Base-by-base conservation (phyloP, 1,140 invertebrate species). In the Drosophila neocordata region DNA sequence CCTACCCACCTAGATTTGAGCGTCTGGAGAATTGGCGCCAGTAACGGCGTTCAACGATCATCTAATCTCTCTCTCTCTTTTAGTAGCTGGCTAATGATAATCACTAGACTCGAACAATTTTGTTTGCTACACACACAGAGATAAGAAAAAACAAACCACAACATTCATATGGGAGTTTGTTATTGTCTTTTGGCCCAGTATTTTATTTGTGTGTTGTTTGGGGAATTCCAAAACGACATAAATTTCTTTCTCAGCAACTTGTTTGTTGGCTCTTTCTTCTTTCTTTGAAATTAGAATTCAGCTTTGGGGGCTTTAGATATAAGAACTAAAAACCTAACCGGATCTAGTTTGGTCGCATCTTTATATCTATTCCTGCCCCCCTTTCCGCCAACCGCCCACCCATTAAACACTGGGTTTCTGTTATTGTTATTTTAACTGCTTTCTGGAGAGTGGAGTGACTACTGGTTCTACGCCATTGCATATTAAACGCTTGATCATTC, bases 391-490 rank as follows among this genome's bases (percentile, higher is more conserved):
- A 31, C 27, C 27, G 27, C 27, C 27, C 27, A 24, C 22, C 27
- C 27, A 31, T 31, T 5, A 7, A 60, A 37, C 24, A 60, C 35
- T 68, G 37, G 20, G 18, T 48, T 48, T 8, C 9, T 48, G 41
- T 6, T 31, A 1, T 1, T 31, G 55, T 27, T 73, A 73, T 62
- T 73, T 73, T 73, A 65, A 73, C 61, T 73, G 71, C 60, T 35
- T 55, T 63, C 53, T 55, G 70, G 73, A 65, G 66, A 73, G 55
- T 59, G 37, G 37, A 57, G 38, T 61, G 73, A 76, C 82, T 85
- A 85, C 82, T 85, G 82, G 82, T 85, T 82, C 71, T 85, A 85
- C 82, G 82, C 81, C 73, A 60, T 69, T 76, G 73, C 73, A 76
- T 75, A 76, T 76, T 76, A 76, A 76, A 75, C 48, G 66, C 59